phyloP scores from a whole-genome alignment of 2,888 invertebrate genomes.

The Coremacera marginata region DNA sequence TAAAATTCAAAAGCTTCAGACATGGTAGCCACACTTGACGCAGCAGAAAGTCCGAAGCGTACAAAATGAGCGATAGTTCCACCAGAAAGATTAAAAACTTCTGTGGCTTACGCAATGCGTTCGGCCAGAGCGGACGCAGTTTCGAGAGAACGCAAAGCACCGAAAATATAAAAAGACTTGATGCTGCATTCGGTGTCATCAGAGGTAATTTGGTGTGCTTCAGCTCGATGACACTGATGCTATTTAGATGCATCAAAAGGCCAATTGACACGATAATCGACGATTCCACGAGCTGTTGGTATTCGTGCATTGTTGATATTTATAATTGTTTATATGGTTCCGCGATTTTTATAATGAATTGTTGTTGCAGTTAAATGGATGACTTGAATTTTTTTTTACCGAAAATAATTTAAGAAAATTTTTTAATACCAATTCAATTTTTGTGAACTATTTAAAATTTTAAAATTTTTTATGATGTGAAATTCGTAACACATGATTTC shows the following conservation, averaged over 20 bases:
- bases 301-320: constrained; percentile 43
- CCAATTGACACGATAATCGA: constrained; percentile 49
- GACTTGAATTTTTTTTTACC: constrained; percentile 39
- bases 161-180: constrained; percentile 54
- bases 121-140: constrained; percentile 52
- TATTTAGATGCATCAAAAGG: constrained; percentile 51
- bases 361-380: constrained; percentile 5
- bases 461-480: constrained; percentile 37
- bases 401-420: constrained; percentile 39
- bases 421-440: constrained; percentile 45
- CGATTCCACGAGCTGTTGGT: constrained; percentile 46
- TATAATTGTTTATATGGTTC: background rate
- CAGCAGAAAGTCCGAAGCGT: constrained; percentile 52
- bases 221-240: constrained; percentile 53
- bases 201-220: constrained; percentile 51
- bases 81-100: constrained; percentile 48
- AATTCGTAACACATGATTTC: constrained; percentile 14
- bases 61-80: constrained; percentile 51
- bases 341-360: background rate
- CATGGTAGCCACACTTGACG: constrained; percentile 56
- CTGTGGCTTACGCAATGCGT: constrained; percentile 45
- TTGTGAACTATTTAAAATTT: constrained; percentile 42
- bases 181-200: constrained; percentile 55
- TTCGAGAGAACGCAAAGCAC: constrained; percentile 51
- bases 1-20: constrained; percentile 48